Percentiles rank a stretch among this genome's conserved stretches.
Evolutionary conservation across 2,113 vertebrate species (phyloP).

Genomic region (Brachirus orientalis): DNA sequence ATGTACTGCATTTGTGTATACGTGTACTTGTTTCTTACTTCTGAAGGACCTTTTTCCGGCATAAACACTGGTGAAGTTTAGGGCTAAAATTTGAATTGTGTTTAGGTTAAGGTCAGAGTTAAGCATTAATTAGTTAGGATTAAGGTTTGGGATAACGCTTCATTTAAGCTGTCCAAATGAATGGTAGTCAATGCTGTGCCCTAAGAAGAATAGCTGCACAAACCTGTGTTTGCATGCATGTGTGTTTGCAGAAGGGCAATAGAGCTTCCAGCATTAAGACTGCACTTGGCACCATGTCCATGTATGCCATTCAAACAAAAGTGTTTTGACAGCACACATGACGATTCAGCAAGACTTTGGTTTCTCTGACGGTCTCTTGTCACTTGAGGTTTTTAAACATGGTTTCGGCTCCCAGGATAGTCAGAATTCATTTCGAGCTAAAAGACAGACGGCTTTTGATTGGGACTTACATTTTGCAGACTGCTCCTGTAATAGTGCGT

Average conservation of each 20-base stretch:
- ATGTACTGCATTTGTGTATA: background rate
- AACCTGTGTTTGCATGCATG: conserved; percentile 13
- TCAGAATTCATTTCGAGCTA: conserved; percentile 12
- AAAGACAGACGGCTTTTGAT: conserved; percentile 30
- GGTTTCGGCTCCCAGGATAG: conserved; percentile 41
- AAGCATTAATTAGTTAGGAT: too few species aligned
- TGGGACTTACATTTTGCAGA: background rate
- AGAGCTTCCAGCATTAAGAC: conserved; percentile 40
- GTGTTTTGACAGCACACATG: conserved; percentile 66
- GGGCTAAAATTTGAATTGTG: too few species aligned
- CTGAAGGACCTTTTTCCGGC: too few species aligned
- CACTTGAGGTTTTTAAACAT: conserved; percentile 68
- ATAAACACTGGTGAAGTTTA: too few species aligned
- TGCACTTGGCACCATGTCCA: conserved; percentile 50
- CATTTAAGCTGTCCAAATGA: too few species aligned
- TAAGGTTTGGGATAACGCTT: too few species aligned
- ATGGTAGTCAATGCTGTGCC: too few species aligned
- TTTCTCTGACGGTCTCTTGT: conserved; percentile 64
- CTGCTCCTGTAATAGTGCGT: too few species aligned
- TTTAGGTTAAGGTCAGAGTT: too few species aligned
- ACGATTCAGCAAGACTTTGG: conserved; percentile 61
- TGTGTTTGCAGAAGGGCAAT: conserved; percentile 30
- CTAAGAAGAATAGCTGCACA: too few species aligned
- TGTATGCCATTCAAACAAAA: conserved; percentile 65
- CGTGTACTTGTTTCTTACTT: background rate